phyloP scores from a whole-genome alignment of 1,140 invertebrate species.

The Branchinecta lindahli region DNA sequence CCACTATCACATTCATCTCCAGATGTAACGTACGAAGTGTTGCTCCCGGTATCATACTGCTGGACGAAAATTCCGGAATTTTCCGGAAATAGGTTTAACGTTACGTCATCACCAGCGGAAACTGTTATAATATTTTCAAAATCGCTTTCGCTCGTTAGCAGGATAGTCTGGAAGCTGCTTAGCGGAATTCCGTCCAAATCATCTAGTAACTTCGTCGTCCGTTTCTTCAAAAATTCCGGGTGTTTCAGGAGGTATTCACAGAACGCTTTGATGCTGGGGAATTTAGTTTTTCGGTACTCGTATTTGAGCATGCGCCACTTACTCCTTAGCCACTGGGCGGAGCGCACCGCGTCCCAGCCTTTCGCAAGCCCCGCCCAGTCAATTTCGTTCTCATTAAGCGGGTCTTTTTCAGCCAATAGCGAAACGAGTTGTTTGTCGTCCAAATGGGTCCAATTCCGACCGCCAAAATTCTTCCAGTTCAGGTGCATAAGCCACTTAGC shows the following conservation, averaged over 20 bases:
- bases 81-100: too few species aligned
- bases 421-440: neutral
- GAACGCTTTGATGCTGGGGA: neutral
- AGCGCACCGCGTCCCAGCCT: neutral
- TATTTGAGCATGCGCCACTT: constrained; percentile 1
- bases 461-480: constrained; percentile 2
- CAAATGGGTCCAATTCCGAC: neutral
- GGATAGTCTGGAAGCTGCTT: too few species aligned
- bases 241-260: neutral
- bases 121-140: too few species aligned
- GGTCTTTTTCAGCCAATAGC: neutral
- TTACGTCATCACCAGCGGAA: too few species aligned
- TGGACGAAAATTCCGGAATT: too few species aligned
- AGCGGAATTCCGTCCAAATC: neutral
- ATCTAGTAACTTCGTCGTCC: neutral
- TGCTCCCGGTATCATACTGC: too few species aligned
- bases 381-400: neutral
- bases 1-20: neutral
- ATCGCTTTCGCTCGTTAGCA: too few species aligned
- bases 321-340: neutral
- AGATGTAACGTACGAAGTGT: neutral
- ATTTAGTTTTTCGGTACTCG: neutral
- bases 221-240: neutral
- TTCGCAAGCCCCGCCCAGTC: neutral
- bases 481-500: neutral